Conservation (phyloP, 2,797 vertebrate species). For the Pipistrellus nathusii region DNA sequence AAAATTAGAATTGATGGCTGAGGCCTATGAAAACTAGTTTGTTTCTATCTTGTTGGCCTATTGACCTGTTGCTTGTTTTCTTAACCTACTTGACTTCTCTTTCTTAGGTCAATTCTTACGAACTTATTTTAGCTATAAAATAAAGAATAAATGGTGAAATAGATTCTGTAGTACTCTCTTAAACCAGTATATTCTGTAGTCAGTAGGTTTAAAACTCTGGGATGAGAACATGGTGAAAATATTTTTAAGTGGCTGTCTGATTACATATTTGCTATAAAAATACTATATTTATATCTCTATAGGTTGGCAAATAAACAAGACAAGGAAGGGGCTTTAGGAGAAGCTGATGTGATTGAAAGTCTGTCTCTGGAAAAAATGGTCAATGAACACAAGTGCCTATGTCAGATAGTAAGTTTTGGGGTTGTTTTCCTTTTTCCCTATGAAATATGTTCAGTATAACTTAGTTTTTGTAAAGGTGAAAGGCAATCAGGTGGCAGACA, state of each 20-base stretch:
- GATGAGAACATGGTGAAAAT: background rate
- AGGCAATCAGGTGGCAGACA: background rate
- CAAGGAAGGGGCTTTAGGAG: constrained; percentile 94
- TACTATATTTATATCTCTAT: constrained; percentile 54
- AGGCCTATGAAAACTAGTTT: background rate
- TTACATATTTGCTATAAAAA: constrained; percentile 39
- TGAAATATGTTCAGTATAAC: background rate
- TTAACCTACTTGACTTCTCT: background rate
- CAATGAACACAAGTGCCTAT: constrained; percentile 96
- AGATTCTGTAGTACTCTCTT: background rate
- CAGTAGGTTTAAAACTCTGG: background rate
- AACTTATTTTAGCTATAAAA: constrained; percentile 20
- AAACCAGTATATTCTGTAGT: background rate
- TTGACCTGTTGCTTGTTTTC: constrained; percentile 30
- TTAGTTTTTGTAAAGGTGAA: background rate
- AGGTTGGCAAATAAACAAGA: constrained; percentile 98
- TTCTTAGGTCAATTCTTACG: background rate
- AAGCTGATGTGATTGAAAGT: constrained; percentile 96
- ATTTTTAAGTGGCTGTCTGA: background rate
- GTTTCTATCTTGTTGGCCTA: background rate
- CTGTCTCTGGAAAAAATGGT: constrained; percentile 96
- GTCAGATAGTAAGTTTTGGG: constrained; percentile 94
- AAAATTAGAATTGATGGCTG: background rate
- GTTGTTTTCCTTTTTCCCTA: background rate
- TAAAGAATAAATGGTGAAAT: constrained; percentile 23